These are phyloP conservation scores for Stichodactyla mertensii DNA, from an alignment of 64 coral and sea anemone genomes.

Conservation along the genomic window DNA sequence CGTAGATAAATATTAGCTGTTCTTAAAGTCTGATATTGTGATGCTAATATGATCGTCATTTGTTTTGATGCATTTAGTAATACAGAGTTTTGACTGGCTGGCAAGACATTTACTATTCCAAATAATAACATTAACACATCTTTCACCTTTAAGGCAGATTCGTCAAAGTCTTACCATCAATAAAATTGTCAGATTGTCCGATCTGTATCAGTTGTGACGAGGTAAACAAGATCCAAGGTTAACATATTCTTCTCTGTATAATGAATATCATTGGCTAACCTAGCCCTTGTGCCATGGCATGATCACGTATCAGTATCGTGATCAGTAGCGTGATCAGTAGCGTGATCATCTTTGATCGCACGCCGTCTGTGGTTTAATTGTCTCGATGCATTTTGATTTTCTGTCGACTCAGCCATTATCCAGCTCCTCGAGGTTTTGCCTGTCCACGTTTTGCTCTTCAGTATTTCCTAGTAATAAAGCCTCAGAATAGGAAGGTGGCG, in stretches of 20 bases:
- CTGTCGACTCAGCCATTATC: neutral
- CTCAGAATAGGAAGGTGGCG: conserved; percentile 4
- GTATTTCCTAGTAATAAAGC: neutral
- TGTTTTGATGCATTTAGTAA: neutral
- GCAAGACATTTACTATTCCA: neutral
- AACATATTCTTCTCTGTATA: neutral
- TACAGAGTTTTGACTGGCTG: neutral
- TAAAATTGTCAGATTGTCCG: neutral
- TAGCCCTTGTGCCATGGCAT: neutral
- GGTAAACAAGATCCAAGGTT: neutral
- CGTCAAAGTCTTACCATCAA: neutral
- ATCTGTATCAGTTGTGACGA: neutral
- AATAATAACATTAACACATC: neutral
- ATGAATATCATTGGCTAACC: neutral
- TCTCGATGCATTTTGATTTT: neutral
- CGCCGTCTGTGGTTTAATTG: neutral
- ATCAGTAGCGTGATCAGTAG: neutral
- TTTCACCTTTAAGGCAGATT: neutral
- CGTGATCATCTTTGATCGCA: neutral
- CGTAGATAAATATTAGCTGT: neutral
- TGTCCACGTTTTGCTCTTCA: neutral
- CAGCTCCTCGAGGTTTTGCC: neutral
- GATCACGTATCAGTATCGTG: neutral
- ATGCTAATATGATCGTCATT: neutral
- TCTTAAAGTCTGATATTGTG: neutral